phyloP scores from a whole-genome alignment of 2,888 invertebrate species.

The Matsumyia berberina region DNA sequence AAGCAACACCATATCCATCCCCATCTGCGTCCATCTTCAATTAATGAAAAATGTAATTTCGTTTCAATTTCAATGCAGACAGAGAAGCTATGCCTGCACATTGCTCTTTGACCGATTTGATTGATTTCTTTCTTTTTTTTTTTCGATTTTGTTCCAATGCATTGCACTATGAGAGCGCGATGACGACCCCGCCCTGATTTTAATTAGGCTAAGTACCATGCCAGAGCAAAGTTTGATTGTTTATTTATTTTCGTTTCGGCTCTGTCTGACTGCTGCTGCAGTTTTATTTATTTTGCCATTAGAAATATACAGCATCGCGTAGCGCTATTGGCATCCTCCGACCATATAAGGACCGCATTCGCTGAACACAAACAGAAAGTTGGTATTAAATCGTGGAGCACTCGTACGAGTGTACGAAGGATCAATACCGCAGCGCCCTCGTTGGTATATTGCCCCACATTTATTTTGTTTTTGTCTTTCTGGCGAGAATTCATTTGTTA shows the following conservation, averaged over 20 bases:
- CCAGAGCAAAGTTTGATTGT: conserved; percentile 53
- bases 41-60: not conserved
- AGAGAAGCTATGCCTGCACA: not conserved
- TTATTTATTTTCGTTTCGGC: conserved; percentile 13
- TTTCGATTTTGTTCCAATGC: conserved; percentile 16
- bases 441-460: conserved; percentile 62
- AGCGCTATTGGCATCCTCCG: conserved; percentile 30
- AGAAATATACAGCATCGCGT: conserved; percentile 13
- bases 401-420: conserved; percentile 6
- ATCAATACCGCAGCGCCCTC: conserved; percentile 56
- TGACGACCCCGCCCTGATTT: conserved; percentile 42
- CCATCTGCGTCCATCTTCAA: too few species aligned
- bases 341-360: conserved; percentile 39
- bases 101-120: conserved; percentile 3
- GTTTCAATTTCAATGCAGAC: conserved; percentile 3
- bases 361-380: conserved; percentile 29
- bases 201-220: conserved; percentile 68
- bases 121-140: conserved; percentile 9
- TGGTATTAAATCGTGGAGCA: conserved; percentile 43
- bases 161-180: conserved; percentile 10
- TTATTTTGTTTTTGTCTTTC: conserved; percentile 24
- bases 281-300: conserved; percentile 36
- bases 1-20: too few species aligned
- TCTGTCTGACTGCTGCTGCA: not conserved
- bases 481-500: conserved; percentile 26